Conservation (phyloP, 1,140 invertebrate species). For the Drosophila sucinea region DNA sequence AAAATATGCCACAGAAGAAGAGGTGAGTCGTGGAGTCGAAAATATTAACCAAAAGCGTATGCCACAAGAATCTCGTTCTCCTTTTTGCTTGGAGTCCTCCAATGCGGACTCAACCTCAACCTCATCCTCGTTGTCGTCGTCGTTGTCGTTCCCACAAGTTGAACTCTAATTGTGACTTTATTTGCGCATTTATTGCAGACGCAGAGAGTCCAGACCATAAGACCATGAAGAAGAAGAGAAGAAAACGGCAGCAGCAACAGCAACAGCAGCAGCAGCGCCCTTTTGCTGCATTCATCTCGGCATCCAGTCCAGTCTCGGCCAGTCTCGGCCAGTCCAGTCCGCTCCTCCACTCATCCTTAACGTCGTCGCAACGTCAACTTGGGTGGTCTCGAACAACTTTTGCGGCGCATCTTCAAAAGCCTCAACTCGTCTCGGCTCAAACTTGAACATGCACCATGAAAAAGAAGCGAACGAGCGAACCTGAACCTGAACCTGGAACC, state of each 20-base stretch:
- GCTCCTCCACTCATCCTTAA: slow-evolving; percentile 40
- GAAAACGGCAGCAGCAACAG: slow-evolving; percentile 25
- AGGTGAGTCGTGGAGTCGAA: slow-evolving; percentile 29
- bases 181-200: slow-evolving; percentile 77
- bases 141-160: slow-evolving; percentile 69
- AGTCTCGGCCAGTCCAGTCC: too few relatives aligned
- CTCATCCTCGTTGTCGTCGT: slow-evolving; percentile 8
- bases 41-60: slow-evolving; percentile 70
- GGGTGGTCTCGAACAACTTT: slow-evolving; percentile 82
- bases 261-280: slow-evolving; percentile 44
- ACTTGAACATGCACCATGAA: slow-evolving; percentile 73
- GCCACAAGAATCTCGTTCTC: slow-evolving; percentile 46
- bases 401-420: slow-evolving; percentile 82
- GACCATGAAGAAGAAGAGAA: slow-evolving; percentile 13
- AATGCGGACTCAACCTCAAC: neutral
- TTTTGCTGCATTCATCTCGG: slow-evolving; percentile 48
- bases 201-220: slow-evolving; percentile 39
- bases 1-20: slow-evolving; percentile 57
- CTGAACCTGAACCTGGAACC: slow-evolving; percentile 48
- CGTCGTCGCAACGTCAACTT: slow-evolving; percentile 62
- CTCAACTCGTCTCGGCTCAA: slow-evolving; percentile 55
- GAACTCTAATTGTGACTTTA: slow-evolving; percentile 82
- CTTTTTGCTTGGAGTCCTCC: slow-evolving; percentile 14
- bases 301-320: slow-evolving; percentile 22
- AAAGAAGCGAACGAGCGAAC: slow-evolving; percentile 40